These are phyloP conservation scores for Eupsilia transversa DNA, from an alignment of 2,888 invertebrate genomes.

Conservation along the genomic window DNA sequence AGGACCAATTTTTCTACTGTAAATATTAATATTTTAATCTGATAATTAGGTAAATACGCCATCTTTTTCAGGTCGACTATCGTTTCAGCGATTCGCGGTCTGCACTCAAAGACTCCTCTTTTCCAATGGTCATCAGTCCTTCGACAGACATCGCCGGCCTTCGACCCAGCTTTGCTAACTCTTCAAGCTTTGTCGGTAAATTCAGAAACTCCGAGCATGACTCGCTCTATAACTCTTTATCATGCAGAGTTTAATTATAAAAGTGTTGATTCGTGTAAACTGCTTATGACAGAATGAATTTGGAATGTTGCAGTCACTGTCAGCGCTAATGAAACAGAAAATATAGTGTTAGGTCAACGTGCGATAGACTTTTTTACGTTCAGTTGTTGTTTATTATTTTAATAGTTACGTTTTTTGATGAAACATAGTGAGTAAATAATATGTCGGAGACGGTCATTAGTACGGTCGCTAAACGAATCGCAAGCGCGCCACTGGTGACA, in stretches of 20 bases:
- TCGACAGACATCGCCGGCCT: neutral
- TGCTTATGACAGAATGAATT: slow-evolving; percentile 21
- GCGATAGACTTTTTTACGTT: neutral
- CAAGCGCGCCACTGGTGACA: too few relatives aligned
- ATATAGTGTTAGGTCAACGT: too few relatives aligned
- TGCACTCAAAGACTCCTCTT: neutral
- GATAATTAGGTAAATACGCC: neutral
- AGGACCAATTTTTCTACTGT: neutral
- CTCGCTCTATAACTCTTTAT: neutral
- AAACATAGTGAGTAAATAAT: too few relatives aligned
- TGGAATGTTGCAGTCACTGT: slow-evolving; percentile 7
- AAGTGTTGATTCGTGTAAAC: slow-evolving; percentile 21
- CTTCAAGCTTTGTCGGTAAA: neutral
- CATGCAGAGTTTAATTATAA: neutral
- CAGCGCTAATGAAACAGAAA: neutral
- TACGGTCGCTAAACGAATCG: too few relatives aligned
- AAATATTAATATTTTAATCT: neutral
- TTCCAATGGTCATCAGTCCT: neutral
- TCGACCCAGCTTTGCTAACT: neutral
- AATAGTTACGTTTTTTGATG: neutral
- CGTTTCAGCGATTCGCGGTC: neutral
- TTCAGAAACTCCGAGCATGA: neutral
- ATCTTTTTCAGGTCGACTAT: neutral
- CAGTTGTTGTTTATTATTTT: neutral
- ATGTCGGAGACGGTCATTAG: too few relatives aligned